phyloP scores from a whole-genome alignment of 2,797 vertebrate genomes.

The Malurus leucopterus region DNA sequence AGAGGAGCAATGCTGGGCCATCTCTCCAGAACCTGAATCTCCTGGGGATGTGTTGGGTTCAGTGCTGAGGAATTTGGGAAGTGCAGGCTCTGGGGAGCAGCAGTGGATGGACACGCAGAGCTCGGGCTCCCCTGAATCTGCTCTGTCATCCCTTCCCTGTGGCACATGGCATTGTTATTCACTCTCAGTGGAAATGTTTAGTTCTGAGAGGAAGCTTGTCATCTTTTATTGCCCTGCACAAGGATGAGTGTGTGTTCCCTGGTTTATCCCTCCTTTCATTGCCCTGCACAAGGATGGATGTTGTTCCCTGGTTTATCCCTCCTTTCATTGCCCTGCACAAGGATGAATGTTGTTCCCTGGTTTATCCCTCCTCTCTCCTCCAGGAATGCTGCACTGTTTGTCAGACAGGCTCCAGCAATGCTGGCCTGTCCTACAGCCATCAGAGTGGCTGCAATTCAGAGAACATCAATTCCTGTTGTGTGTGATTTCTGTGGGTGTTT shows the following conservation, averaged over 20 bases:
- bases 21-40: not conserved
- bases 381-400: not conserved
- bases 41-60: not conserved
- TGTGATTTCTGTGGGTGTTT: not conserved
- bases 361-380: not conserved
- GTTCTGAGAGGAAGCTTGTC: not conserved
- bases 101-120: not conserved
- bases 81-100: not conserved
- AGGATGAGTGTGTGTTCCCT: not conserved
- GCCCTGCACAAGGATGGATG: not conserved
- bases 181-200: not conserved
- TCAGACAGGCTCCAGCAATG: not conserved
- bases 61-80: not conserved
- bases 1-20: not conserved
- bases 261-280: not conserved
- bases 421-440: not conserved
- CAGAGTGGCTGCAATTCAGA: not conserved
- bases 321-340: not conserved
- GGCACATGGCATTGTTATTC: not conserved
- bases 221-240: not conserved
- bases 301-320: not conserved
- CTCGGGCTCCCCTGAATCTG: not conserved
- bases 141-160: not conserved
- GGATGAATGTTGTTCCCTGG: not conserved
- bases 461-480: not conserved